Base-by-base conservation (phyloP, 1,140 invertebrate genomes). In the Drosophila sproati region DNA sequence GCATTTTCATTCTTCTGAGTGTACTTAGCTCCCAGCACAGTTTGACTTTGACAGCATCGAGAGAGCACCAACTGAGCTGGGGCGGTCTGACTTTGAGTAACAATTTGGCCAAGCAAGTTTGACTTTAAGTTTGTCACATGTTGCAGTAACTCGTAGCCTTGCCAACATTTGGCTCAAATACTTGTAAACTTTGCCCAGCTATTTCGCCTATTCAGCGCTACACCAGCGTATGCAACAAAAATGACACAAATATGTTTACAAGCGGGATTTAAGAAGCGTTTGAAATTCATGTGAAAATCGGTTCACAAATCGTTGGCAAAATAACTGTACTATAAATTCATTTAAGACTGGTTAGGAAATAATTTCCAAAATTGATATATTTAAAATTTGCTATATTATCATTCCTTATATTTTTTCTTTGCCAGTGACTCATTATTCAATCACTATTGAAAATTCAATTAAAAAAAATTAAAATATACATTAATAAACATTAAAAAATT, bases 121-220 rank as follows among this genome's bases (percentile, higher is more conserved):
- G 71, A 69, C 71, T 73, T 73, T 59, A 73, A 73, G 48, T 69
- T 73, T 52, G 66, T 69, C 64, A 55, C 64, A 73, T 69, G 71
- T 28, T 50, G 32, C 43, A 48, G 3, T 35, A 39, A 32, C 43
- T 39, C 20, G 8, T 28, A 69, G 56, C 68, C 20, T 20, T n/a
- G 7, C 29, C 12, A 34, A 73, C 63, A 73, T 60, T 60, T 54
- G 47, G 12, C 54, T 54, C 29, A 28, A 54, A 73, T 47, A 60
- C 41, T 10, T 31, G 29, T 12, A 47, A 69, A 73, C 71, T 73
- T 60, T 32, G 47, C 28, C 10, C 54, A 51, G 35, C 32, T 35
- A 51, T 43, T 54, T 43, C 50, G 12, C 12, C 8, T 31, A 52
- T 69, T 62, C 35, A 12, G 47, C 6, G 2, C 31, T n/a, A 1